phyloP scores from a whole-genome alignment of 2,797 vertebrate genomes.

The Pangasius djambal region DNA sequence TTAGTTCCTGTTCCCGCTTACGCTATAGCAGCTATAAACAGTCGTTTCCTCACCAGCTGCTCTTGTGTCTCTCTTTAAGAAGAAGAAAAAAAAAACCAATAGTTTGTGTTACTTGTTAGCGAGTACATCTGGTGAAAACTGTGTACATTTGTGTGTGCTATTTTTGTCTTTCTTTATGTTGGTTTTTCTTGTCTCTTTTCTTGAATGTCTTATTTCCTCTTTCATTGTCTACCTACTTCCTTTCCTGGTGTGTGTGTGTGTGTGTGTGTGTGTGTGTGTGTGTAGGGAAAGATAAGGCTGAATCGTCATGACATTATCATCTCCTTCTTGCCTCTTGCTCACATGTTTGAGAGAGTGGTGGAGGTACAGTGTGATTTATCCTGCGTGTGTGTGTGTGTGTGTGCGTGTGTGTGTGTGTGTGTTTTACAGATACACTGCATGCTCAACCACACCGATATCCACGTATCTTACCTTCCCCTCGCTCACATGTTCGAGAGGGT shows the following conservation, averaged over 20 bases:
- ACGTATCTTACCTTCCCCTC: slow-evolving; percentile 83
- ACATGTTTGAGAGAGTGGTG: slow-evolving; percentile 82
- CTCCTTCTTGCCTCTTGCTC: slow-evolving; percentile 92
- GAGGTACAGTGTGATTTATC: slow-evolving; percentile 72
- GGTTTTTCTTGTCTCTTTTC: slow-evolving; percentile 14
- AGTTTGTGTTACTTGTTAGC: neutral
- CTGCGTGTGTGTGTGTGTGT: slow-evolving; percentile 52
- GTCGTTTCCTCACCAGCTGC: too few relatives aligned
- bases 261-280: slow-evolving; percentile 27
- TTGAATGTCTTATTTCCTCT: neutral
- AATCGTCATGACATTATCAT: slow-evolving; percentile 82
- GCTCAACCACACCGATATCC: slow-evolving; percentile 73
- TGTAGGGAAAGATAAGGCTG: slow-evolving; percentile 67
- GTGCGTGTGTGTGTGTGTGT: slow-evolving; percentile 57
- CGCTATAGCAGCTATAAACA: too few relatives aligned
- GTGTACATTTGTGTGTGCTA: neutral
- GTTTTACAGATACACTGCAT: slow-evolving; percentile 72
- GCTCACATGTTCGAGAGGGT: slow-evolving; percentile 70
- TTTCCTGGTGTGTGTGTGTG: slow-evolving; percentile 3
- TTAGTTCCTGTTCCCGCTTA: too few relatives aligned
- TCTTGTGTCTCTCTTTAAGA: neutral
- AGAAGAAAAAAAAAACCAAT: neutral
- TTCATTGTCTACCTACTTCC: slow-evolving; percentile 48
- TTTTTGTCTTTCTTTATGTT: slow-evolving; percentile 20
- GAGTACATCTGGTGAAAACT: neutral